Conservation (phyloP, 1,140 invertebrate species). For the Scylla paramamosain region DNA sequence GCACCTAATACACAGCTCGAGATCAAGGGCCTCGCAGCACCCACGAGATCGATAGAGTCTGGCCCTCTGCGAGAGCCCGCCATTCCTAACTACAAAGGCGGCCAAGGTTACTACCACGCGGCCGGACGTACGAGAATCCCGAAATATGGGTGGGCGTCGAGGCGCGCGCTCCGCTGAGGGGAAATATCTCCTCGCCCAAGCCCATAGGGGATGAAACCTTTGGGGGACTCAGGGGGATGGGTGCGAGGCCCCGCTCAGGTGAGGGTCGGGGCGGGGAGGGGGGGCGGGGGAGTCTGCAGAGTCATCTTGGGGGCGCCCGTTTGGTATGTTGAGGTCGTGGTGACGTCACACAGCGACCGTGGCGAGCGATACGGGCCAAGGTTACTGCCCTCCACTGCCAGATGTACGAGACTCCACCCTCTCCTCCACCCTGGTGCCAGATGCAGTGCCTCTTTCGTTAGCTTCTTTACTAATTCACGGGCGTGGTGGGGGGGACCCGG, state of each 20-base stretch:
- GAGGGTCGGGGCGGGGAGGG: neutral
- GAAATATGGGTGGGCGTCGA: neutral
- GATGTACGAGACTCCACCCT: conserved; percentile 41
- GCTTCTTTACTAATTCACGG: conserved; percentile 16
- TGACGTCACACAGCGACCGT: conserved; percentile 45
- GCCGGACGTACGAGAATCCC: conserved; percentile 54
- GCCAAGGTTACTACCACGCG: conserved; percentile 64
- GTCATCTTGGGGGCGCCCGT: neutral
- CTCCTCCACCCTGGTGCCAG: neutral
- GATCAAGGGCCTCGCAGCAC: conserved; percentile 59
- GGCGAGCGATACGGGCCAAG: conserved; percentile 64
- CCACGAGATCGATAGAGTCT: conserved; percentile 65
- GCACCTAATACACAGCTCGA: conserved; percentile 54
- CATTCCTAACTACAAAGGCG: conserved; percentile 65
- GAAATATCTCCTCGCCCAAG: neutral
- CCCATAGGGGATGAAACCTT: neutral
- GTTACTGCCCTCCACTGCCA: conserved; percentile 71
- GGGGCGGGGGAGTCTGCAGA: neutral
- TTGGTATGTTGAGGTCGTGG: conserved; percentile 34
- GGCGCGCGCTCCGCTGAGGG: neutral
- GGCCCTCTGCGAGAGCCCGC: conserved; percentile 38
- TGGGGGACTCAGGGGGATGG: neutral
- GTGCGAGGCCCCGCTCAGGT: neutral
- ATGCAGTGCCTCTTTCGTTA: neutral
- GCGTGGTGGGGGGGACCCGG: neutral